Evolutionary conservation across 1,140 invertebrate species (phyloP).

Genomic region (Calliphora vicina): DNA sequence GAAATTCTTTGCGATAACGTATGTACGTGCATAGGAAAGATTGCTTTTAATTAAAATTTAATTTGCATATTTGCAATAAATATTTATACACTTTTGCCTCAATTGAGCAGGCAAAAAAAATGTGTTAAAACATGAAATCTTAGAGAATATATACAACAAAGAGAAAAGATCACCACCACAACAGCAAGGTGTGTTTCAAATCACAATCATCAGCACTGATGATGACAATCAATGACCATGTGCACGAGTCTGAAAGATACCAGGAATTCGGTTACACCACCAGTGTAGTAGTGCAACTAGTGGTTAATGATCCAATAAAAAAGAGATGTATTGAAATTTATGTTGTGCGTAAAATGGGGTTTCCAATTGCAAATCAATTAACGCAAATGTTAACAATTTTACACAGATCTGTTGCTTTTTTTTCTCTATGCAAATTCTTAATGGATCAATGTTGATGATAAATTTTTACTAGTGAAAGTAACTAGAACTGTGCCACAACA

Average conservation of each 20-base stretch:
- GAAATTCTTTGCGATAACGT: not conserved
- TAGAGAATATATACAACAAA: not conserved
- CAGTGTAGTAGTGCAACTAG: not conserved
- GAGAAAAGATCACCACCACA: not conserved
- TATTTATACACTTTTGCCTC: not conserved
- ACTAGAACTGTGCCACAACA: slow-evolving; percentile 14
- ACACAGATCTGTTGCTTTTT: not conserved
- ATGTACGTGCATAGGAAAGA: not conserved
- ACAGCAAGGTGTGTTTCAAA: not conserved
- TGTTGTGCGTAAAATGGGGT: slow-evolving; percentile 7
- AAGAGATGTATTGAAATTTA: slow-evolving; percentile 1
- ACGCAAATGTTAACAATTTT: not conserved
- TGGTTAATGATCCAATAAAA: not conserved
- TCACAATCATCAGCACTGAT: not conserved
- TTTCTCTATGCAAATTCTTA: not conserved
- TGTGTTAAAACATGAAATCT: slow-evolving; percentile 10
- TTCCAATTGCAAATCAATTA: slow-evolving; percentile 14
- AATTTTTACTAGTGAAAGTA: slow-evolving; percentile 20
- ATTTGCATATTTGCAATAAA: slow-evolving; percentile 14
- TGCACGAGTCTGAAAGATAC: too few species aligned
- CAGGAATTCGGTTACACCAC: not conserved
- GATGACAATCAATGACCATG: not conserved
- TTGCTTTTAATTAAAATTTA: not conserved
- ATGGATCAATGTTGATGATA: not conserved
- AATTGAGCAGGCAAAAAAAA: not conserved